Base-by-base conservation (phyloP, 2,888 invertebrate genomes). In the Cosmia pyralina region DNA sequence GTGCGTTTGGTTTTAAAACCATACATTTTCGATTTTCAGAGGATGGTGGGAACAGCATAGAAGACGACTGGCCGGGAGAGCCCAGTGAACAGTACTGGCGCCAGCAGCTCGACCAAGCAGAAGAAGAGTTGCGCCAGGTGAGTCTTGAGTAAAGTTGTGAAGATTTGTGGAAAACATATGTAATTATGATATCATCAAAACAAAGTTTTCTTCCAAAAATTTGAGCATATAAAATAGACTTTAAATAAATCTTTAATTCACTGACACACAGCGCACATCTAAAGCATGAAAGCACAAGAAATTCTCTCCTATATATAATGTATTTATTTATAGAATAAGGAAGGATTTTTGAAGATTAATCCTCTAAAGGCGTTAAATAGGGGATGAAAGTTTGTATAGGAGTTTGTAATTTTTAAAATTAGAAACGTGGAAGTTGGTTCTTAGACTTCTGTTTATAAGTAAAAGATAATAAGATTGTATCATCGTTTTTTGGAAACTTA, bases 31-130 rank as follows among this genome's bases (percentile, higher is more conserved):
- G 0, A 65, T 69, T 81, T 91, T 34, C 90, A 96, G 96, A 96
- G 85, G 95, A 94, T 63, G 95, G 95, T 72, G 96, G 95, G 38
- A 94, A 96, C 88, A 96, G 92, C 85, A 76, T 94, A 87, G 93
- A 93, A 55, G 94, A 94, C 52, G 92, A 92, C 60, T 96, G 96
- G 95, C 95, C 96, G 19, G 96, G 97, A 85, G 96, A 97, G 82
- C 97, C 97, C 50, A 96, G 94, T 82, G 94, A 95, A 66, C 93
- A 96, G 22, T 97, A 97, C 90, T 96, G 96, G 95, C 93, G 94
- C 55, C 89, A 92, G 66, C 93, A 96, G 79, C 93, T 97, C 52
- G 96, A 96, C 83, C 88, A 92, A 63, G 96, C 96, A 22, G 96
- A 97, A 83, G 90, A 93, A 73, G 95, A 96, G 78, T 91, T 96